Conservation (phyloP, 2,113 vertebrate species). For the Toxostoma redivivum region DNA sequence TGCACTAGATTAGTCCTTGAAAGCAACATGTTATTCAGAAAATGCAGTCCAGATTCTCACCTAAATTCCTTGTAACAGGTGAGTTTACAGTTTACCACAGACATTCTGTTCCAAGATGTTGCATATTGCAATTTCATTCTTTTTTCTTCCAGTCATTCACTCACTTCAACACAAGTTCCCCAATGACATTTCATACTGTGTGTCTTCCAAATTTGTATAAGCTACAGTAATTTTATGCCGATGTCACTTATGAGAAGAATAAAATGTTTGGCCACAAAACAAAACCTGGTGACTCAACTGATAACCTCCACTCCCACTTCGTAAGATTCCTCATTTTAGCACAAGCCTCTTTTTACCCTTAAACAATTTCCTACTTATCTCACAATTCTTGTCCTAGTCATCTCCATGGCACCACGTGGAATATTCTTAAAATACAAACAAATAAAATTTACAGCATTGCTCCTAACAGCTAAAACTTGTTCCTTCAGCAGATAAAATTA, state of each 20-base stretch:
- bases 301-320: neutral
- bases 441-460: neutral
- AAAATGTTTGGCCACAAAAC: neutral
- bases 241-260: neutral
- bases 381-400: neutral
- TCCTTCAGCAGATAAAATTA: neutral
- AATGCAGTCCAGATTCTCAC: neutral
- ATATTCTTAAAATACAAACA: neutral
- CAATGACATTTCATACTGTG: neutral
- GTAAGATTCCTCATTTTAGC: neutral
- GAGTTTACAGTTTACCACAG: neutral
- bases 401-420: neutral
- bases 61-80: neutral
- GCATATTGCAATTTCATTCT: neutral
- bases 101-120: neutral
- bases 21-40: neutral
- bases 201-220: neutral
- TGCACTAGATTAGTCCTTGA: neutral
- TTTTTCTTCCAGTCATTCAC: neutral
- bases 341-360: neutral
- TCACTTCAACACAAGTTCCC: neutral
- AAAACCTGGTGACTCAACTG: neutral
- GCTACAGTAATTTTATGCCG: neutral
- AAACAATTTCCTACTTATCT: neutral
- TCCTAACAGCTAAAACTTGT: neutral